A percentile compares a stretch with the other conserved stretches of the same genome.
Evolutionary conservation across 1,140 invertebrate species (phyloP).

Genomic region (Tenebrio molitor): DNA sequence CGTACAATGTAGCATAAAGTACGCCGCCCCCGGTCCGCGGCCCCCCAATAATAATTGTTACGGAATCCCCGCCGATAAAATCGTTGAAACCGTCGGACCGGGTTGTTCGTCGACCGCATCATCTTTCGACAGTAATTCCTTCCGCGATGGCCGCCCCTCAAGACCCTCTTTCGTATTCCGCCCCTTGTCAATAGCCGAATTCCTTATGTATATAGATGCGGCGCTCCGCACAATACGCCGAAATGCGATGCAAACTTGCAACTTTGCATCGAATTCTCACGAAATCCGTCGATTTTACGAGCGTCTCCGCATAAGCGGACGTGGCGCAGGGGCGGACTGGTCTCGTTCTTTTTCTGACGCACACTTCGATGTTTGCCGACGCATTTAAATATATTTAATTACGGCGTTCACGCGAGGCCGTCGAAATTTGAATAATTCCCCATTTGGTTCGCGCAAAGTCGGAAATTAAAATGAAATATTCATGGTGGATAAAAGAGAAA

Average conservation of each 20-base stretch:
- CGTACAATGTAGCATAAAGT: no score
- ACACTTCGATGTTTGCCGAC: neutral
- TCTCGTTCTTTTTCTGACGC: neutral
- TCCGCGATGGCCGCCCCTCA: no score
- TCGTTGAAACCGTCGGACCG: no score
- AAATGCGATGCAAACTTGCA: slow-evolving; percentile 6
- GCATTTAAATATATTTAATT: slow-evolving; percentile 36
- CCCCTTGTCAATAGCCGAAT: neutral
- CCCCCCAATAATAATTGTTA: no score
- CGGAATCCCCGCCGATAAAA: no score
- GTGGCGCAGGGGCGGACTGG: no score
- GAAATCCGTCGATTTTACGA: neutral
- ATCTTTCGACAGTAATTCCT: neutral
- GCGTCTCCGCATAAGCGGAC: neutral
- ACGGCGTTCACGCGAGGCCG: slow-evolving; percentile 19
- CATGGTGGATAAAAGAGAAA: slow-evolving; percentile 6
- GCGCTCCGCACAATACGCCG: neutral
- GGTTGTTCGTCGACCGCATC: no score
- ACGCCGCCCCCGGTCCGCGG: no score
- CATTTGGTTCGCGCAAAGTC: slow-evolving; percentile 40
- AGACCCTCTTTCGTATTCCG: neutral
- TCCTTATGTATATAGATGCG: neutral
- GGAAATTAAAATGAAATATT: slow-evolving; percentile 48
- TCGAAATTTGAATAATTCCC: slow-evolving; percentile 45
- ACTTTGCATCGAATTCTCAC: neutral